A percentile compares a stretch with the other conserved stretches of the same genome.
phyloP scores from a whole-genome alignment of 1,140 invertebrate species.

The Brachionus sp. region DNA sequence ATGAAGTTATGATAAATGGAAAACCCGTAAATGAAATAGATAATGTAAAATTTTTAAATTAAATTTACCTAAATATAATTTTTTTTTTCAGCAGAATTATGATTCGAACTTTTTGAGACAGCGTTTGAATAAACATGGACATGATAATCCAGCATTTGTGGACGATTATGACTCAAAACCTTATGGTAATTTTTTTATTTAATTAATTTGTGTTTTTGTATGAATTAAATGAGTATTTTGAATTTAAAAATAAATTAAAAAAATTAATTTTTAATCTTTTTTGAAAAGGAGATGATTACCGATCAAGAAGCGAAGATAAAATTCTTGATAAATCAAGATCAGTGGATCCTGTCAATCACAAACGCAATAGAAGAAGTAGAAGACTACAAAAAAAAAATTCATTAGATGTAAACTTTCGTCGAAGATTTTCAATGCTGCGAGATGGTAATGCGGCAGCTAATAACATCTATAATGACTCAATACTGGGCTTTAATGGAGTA shows the following conservation, averaged over 20 bases:
- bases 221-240: too few relatives aligned
- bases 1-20: conserved; percentile 40
- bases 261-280: neutral
- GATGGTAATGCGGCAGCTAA: conserved; percentile 40
- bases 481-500: conserved; percentile 17
- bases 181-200: neutral
- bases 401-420: conserved; percentile 29
- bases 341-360: neutral
- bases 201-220: too few relatives aligned
- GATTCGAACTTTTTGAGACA: conserved; percentile 43
- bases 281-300: neutral
- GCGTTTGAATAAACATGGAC: conserved; percentile 25
- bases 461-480: conserved; percentile 43
- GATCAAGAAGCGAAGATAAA: neutral
- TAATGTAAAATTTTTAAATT: conserved; percentile 6
- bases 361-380: conserved; percentile 43
- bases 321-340: conserved; percentile 2
- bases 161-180: conserved; percentile 41
- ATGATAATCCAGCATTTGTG: conserved; percentile 45
- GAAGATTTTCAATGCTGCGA: conserved; percentile 40
- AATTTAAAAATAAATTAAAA: neutral
- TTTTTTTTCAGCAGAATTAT: conserved; percentile 27
- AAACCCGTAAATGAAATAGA: conserved; percentile 33
- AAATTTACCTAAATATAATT: neutral
- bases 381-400: conserved; percentile 45